phyloP scores from a whole-genome alignment of 2,888 invertebrate genomes.

The Ichneumoninae sp. region DNA sequence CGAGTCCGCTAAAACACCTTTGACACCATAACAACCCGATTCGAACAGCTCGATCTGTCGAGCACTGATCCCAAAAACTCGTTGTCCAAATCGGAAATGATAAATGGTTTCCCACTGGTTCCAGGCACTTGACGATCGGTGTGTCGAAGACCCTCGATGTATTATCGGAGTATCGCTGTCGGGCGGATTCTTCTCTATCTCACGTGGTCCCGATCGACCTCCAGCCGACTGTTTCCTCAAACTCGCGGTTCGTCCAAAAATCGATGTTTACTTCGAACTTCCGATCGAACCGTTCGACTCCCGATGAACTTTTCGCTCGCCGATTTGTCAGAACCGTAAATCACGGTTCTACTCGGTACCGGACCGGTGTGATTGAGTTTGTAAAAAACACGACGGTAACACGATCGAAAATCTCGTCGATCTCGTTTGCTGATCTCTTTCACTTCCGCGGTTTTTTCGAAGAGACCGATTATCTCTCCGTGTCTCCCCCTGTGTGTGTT shows the following conservation, averaged over 20 bases:
- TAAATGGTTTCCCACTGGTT: constrained; percentile 16
- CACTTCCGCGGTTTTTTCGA: constrained; percentile 16
- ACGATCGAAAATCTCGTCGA: constrained; percentile 30
- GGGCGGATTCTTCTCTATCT: constrained; percentile 23
- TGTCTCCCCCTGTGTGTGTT: not conserved
- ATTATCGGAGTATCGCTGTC: not conserved
- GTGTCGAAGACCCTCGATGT: not conserved
- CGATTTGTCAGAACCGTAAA: not conserved
- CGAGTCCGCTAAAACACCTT: constrained; percentile 56
- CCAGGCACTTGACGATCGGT: constrained; percentile 24
- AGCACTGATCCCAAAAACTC: constrained; percentile 22
- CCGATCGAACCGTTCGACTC: constrained; percentile 18
- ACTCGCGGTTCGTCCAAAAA: not conserved
- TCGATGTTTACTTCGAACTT: constrained; percentile 6
- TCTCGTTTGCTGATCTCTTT: constrained; percentile 35
- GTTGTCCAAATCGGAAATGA: constrained; percentile 23
- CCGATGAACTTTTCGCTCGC: not conserved
- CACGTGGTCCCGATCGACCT: constrained; percentile 19
- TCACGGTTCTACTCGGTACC: constrained; percentile 17
- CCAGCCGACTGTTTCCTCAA: not conserved
- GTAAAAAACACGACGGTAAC: constrained; percentile 6
- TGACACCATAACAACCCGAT: constrained; percentile 48
- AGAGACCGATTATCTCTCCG: constrained; percentile 18
- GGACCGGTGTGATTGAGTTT: not conserved
- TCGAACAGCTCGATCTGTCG: constrained; percentile 11